Percentiles rank a stretch among this genome's conserved stretches.
Conservation (phyloP, 2,888 invertebrate genomes). For the Geotrupes spiniger region DNA sequence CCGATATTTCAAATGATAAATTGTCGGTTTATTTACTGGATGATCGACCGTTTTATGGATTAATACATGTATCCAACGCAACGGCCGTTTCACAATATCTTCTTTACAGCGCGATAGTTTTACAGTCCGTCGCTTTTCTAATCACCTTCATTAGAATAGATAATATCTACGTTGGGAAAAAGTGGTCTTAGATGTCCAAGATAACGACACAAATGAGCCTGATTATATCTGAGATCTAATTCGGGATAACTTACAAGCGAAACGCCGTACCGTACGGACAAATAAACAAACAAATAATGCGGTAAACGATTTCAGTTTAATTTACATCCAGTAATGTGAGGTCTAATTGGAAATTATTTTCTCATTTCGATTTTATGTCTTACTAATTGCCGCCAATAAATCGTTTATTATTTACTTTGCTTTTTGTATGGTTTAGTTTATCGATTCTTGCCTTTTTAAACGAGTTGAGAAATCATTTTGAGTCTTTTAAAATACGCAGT, state of each 20-base stretch:
- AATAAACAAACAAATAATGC: slow-evolving; percentile 22
- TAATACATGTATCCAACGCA: too few relatives aligned
- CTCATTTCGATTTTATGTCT: slow-evolving; percentile 14
- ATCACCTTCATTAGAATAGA: slow-evolving; percentile 24
- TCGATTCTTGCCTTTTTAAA: too few relatives aligned
- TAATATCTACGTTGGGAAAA: slow-evolving; percentile 21
- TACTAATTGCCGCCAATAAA: slow-evolving; percentile 15
- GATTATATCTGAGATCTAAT: slow-evolving; percentile 17
- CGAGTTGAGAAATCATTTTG: too few relatives aligned
- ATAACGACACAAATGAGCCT: slow-evolving; percentile 2
- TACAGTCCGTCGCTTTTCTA: slow-evolving; percentile 22
- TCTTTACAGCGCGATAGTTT: slow-evolving; percentile 3
- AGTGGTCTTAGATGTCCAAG: slow-evolving; percentile 11
- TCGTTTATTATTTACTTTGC: too few relatives aligned
- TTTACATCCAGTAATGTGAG: slow-evolving; percentile 14
- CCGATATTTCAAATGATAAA: too few relatives aligned
- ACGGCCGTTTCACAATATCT: too few relatives aligned
- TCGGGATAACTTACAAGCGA: slow-evolving; percentile 16
- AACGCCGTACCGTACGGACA: slow-evolving; percentile 8
- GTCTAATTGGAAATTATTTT: slow-evolving; percentile 20
- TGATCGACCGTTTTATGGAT: too few relatives aligned
- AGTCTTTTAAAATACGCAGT: too few relatives aligned
- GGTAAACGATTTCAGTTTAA: slow-evolving; percentile 12
- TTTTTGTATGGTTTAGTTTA: too few relatives aligned
- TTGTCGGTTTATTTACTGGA: too few relatives aligned